Conservation (phyloP, 2,113 vertebrate genomes). For the Erythrocercus mccallii region DNA sequence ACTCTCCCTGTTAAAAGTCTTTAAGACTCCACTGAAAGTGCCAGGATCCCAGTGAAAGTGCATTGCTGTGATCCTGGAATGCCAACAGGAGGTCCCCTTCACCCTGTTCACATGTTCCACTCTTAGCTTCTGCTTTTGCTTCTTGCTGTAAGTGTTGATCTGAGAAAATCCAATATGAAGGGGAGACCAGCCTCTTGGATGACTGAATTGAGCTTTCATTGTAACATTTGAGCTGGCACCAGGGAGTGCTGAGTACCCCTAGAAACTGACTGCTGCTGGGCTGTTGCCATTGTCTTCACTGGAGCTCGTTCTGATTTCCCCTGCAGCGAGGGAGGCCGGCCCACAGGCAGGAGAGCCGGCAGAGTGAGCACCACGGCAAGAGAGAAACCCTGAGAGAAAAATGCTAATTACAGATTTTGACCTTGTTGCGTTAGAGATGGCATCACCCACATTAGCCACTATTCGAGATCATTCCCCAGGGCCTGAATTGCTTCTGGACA, state of each 20-base stretch:
- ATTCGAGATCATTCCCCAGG: background rate
- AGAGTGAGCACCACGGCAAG: background rate
- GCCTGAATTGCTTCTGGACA: conserved; percentile 33
- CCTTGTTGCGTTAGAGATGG: conserved; percentile 1
- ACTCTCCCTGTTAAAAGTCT: background rate
- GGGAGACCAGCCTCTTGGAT: background rate
- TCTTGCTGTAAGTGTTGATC: background rate
- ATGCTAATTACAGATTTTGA: conserved; percentile 38
- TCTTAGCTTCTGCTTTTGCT: background rate
- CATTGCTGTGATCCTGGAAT: background rate
- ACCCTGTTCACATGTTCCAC: background rate
- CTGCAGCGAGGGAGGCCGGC: background rate
- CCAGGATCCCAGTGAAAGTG: background rate
- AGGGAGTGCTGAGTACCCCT: background rate
- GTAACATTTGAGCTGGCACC: background rate
- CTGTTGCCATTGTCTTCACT: background rate
- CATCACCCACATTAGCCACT: conserved; percentile 41
- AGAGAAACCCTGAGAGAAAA: conserved; percentile 29
- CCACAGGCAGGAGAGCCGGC: background rate
- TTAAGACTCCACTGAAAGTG: background rate
- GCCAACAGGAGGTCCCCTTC: background rate
- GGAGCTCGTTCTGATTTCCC: background rate
- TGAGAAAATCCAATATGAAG: background rate
- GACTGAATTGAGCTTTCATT: background rate
- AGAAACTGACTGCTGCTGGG: background rate